Base-by-base conservation (phyloP, 2,888 invertebrate species). In the Pammene fasciana region DNA sequence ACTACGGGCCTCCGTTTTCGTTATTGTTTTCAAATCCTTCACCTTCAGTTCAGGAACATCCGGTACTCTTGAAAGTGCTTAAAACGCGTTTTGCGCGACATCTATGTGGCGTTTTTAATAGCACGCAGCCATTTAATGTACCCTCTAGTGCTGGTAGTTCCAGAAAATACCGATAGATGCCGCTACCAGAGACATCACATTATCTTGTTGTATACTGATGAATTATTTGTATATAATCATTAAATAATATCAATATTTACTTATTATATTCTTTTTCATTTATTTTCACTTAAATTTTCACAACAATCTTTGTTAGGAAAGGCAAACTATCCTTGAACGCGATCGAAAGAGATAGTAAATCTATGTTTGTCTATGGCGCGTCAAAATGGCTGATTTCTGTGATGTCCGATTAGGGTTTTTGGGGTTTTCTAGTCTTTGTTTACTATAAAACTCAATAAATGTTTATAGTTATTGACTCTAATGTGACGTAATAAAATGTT, bases 351-450 rank as follows among this genome's bases (percentile, higher is more conserved):
- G 70, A 65, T 59, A 70, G 70, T 59, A 65, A 54, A 55, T 68
- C 68, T 65, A 45, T 76, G 74, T 71, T 86, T 87, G 86, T 92
- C 89, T 92, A 90, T 92, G 91, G 80, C 72, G 76, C 77, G 86
- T 84, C 86, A 92, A 92, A 89, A 93, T 93, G 93, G 93, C 92
- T 83, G 90, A 84, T 79, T 82, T 79, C 83, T 85, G 88, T 90
- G 86, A 89, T 91, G 88, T 89, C 85, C 84, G 85, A 86, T 87
- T 86, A 84, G 83, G 86, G 83, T 86, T 89, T 88, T 88, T 36
- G 65, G 70, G 70, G 60, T 70, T 70, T 70, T 65, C 60, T 86
- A 86, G 88, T 90, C 91, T 91, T 93, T 93, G 92, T 93, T 93
- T 92, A 92, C 90, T 79, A 79, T 92, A 88, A 91, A 87, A 82